Conservation (phyloP, 2,797 vertebrate genomes). For the Pachyuromys duprasi region DNA sequence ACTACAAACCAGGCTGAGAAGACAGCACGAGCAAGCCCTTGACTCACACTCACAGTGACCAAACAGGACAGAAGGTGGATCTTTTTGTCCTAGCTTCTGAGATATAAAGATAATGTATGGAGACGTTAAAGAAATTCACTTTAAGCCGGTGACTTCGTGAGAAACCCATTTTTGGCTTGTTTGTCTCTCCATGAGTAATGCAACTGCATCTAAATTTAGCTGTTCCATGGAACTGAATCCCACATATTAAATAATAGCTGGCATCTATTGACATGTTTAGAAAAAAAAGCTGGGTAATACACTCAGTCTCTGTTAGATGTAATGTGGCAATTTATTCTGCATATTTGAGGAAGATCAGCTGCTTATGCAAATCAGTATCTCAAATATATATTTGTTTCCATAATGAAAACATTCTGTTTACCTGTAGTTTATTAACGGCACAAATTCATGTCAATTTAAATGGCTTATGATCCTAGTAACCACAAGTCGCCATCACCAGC, state of each 20-base stretch:
- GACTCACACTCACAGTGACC: constrained; percentile 62
- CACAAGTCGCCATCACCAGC: constrained; percentile 3
- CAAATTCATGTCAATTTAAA: constrained; percentile 30
- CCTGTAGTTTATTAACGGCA: neutral
- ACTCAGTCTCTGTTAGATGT: constrained; percentile 29
- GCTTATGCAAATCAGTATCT: constrained; percentile 23
- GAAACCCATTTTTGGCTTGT: constrained; percentile 67
- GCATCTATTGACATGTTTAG: constrained; percentile 59
- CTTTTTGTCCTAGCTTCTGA: constrained; percentile 64
- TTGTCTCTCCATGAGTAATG: constrained; percentile 72
- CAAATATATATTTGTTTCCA: constrained; percentile 53
- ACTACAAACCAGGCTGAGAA: constrained; percentile 65
- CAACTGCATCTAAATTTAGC: constrained; percentile 77
- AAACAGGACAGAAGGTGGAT: constrained; percentile 59
- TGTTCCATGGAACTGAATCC: constrained; percentile 69
- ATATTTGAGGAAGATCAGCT: constrained; percentile 35
- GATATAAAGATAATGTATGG: constrained; percentile 48
- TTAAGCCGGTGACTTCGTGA: neutral
- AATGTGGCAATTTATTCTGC: constrained; percentile 37
- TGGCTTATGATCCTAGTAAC: neutral
- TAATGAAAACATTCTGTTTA: constrained; percentile 35
- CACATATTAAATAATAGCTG: constrained; percentile 67
- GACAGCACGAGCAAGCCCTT: constrained; percentile 72
- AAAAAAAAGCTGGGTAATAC: constrained; percentile 30
- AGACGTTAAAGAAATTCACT: constrained; percentile 62